phyloP scores from a whole-genome alignment of 2,113 vertebrate genomes.

The Plecotus auritus region DNA sequence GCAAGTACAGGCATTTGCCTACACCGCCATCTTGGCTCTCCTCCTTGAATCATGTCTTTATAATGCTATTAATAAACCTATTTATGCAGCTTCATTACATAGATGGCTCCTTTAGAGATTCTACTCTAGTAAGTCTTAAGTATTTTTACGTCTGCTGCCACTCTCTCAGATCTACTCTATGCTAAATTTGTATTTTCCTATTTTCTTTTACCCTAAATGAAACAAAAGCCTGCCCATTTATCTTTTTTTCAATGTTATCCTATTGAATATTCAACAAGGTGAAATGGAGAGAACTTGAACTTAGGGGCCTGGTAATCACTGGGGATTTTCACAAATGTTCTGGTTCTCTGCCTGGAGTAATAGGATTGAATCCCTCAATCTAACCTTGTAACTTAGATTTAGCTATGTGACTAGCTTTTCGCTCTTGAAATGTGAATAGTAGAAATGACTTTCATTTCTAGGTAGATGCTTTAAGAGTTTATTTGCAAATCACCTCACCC shows the following conservation, averaged over 20 bases:
- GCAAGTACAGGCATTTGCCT: too few species aligned
- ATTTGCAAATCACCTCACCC: not conserved
- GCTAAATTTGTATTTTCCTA: not conserved
- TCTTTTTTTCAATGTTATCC: not conserved
- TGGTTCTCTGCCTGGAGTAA: not conserved
- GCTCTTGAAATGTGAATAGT: not conserved
- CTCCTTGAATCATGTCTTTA: not conserved
- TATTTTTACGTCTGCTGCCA: not conserved
- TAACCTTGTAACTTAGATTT: not conserved
- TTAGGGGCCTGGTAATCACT: not conserved
- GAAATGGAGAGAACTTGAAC: not conserved
- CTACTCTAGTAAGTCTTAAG: not conserved
- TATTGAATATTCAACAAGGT: not conserved
- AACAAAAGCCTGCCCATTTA: not conserved
- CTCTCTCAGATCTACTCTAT: not conserved
- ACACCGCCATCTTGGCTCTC: too few species aligned
- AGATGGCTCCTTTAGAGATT: not conserved
- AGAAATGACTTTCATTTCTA: not conserved
- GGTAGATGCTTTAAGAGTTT: not conserved
- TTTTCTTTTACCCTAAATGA: not conserved
- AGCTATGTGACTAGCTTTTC: not conserved
- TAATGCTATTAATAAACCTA: not conserved
- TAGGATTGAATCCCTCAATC: not conserved
- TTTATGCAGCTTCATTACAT: not conserved
- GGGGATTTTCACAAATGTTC: not conserved